Percentiles rank a stretch among this genome's conserved stretches.
Evolutionary conservation across 2,113 vertebrate species (phyloP).

Genomic region (Corynorhinus townsendii): DNA sequence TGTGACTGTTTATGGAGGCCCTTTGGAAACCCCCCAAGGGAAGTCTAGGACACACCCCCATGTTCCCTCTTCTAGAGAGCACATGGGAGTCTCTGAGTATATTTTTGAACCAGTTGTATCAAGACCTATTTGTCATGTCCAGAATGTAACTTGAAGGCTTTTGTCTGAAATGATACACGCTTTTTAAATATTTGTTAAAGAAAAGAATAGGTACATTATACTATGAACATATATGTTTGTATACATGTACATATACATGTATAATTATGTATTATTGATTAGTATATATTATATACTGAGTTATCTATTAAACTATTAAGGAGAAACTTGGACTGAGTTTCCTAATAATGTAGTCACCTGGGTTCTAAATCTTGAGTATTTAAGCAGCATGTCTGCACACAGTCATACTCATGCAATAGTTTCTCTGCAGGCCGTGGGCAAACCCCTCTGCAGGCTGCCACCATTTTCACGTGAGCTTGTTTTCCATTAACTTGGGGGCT

Average conservation of each 20-base stretch:
- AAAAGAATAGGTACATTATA: neutral
- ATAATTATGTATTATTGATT: neutral
- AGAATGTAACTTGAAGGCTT: neutral
- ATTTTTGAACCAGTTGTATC: slow-evolving; percentile 14
- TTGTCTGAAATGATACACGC: neutral
- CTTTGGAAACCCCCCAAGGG: neutral
- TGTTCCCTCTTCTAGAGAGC: neutral
- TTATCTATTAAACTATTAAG: slow-evolving; percentile 13
- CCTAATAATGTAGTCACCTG: neutral
- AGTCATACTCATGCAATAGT: neutral
- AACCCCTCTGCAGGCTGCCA: neutral
- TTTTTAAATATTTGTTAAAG: neutral
- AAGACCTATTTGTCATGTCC: neutral
- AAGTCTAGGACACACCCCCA: neutral
- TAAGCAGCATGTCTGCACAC: neutral
- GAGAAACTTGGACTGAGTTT: slow-evolving; percentile 4
- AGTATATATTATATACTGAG: neutral
- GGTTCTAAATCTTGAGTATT: neutral
- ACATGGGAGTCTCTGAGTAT: neutral
- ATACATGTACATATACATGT: neutral
- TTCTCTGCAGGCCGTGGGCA: neutral
- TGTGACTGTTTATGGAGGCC: neutral
- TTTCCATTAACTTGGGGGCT: neutral
- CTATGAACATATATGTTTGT: neutral
- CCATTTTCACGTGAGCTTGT: neutral